These are phyloP conservation scores for Acholoe squamosa DNA, from an alignment of 2,888 invertebrate species.

Conservation along the genomic window DNA sequence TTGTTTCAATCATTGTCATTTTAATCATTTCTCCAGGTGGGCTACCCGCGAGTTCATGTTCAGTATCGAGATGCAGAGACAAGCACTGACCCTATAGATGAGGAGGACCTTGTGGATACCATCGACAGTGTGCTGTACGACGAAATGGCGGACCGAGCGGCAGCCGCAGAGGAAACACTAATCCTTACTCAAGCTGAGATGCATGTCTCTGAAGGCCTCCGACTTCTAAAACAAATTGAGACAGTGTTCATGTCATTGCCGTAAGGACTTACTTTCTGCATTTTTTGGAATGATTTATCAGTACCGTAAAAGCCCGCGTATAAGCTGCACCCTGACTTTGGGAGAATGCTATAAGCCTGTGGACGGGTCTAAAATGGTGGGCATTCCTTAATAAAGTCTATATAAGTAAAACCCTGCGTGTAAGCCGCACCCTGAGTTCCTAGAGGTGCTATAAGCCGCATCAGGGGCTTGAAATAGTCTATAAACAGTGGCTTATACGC, in stretches of 20 bases:
- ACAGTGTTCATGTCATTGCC: neutral
- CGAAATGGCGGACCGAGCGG: conserved; percentile 29
- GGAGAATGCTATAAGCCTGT: too few relatives aligned
- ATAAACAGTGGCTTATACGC: too few relatives aligned
- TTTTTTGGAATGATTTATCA: too few relatives aligned
- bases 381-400: too few relatives aligned
- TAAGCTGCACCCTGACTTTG: too few relatives aligned
- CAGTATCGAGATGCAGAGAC: neutral
- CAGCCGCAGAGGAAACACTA: neutral
- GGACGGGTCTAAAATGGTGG: too few relatives aligned
- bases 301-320: too few relatives aligned
- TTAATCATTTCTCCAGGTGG: neutral
- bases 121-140: conserved; percentile 49
- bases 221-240: neutral
- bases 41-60: neutral
- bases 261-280: neutral
- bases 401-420: too few relatives aligned
- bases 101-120: conserved; percentile 44
- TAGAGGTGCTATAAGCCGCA: too few relatives aligned
- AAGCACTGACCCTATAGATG: neutral
- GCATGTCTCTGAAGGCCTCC: neutral
- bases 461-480: too few relatives aligned
- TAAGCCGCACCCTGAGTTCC: too few relatives aligned
- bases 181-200: neutral
- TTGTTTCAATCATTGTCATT: too few relatives aligned